These are phyloP conservation scores for Drosophila fulvimacula DNA, from an alignment of 2,888 invertebrate species.

Conservation along the genomic window DNA sequence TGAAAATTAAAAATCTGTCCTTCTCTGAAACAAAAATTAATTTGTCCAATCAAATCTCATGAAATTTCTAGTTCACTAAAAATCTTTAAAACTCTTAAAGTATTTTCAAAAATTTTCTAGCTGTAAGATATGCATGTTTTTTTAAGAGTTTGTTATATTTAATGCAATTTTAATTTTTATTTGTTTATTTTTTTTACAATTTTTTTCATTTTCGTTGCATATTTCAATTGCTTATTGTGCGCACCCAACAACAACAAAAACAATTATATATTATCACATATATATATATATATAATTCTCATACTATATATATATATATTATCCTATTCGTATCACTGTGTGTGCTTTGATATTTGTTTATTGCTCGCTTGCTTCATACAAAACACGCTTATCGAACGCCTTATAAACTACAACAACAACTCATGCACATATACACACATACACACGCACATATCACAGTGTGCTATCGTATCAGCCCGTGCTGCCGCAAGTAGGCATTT, in stretches of 20 bases:
- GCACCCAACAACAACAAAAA: slow-evolving; percentile 43
- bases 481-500: slow-evolving; percentile 72
- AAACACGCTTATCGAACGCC: slow-evolving; percentile 32
- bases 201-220: slow-evolving; percentile 50
- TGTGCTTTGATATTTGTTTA: slow-evolving; percentile 32
- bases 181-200: slow-evolving; percentile 13
- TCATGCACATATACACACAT: slow-evolving; percentile 13
- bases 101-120: background rate
- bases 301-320: slow-evolving; percentile 21
- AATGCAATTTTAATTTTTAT: slow-evolving; percentile 32
- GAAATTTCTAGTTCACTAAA: too few relatives aligned
- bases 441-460: slow-evolving; percentile 54
- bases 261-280: slow-evolving; percentile 16
- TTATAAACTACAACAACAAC: slow-evolving; percentile 33
- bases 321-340: slow-evolving; percentile 49
- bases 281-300: slow-evolving; percentile 15
- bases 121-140: slow-evolving; percentile 37
- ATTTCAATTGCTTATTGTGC: slow-evolving; percentile 44
- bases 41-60: background rate
- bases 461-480: slow-evolving; percentile 84
- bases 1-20: too few relatives aligned
- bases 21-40: too few relatives aligned
- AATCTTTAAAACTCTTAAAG: too few relatives aligned
- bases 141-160: slow-evolving; percentile 18
- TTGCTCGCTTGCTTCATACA: slow-evolving; percentile 47